A percentile compares a stretch with the other conserved stretches of the same genome.
phyloP scores from a whole-genome alignment of 2,797 vertebrate genomes.

The Parotocinclus haroldoi region DNA sequence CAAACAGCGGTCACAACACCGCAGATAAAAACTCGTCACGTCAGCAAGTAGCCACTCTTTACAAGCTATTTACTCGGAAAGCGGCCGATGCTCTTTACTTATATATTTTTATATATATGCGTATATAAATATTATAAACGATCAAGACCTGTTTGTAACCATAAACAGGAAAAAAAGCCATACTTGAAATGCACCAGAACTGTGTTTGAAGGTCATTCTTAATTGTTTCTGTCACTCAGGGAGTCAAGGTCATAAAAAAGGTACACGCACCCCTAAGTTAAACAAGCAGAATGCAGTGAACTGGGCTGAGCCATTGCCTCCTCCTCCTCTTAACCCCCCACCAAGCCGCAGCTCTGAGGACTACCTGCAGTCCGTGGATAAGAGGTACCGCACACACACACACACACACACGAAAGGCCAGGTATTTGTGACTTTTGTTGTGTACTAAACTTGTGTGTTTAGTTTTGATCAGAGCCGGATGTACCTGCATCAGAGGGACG shows the following conservation, averaged over 20 bases:
- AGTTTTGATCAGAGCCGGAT: slow-evolving; percentile 93
- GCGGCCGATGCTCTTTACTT: too few relatives aligned
- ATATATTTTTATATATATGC: too few relatives aligned
- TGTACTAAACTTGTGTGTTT: not conserved
- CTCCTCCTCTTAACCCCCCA: slow-evolving; percentile 90
- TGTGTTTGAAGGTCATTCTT: not conserved
- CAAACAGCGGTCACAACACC: too few relatives aligned
- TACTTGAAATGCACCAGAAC: too few relatives aligned
- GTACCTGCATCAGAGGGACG: slow-evolving; percentile 92
- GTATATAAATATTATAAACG: too few relatives aligned
- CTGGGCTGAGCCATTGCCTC: slow-evolving; percentile 95
- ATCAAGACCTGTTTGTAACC: slow-evolving; percentile 3
- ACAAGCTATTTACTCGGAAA: too few relatives aligned
- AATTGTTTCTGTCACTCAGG: slow-evolving; percentile 63
- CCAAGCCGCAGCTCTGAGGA: slow-evolving; percentile 77
- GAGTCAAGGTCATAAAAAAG: slow-evolving; percentile 97
- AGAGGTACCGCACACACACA: slow-evolving; percentile 73
- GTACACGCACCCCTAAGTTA: slow-evolving; percentile 85
- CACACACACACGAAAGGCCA: not conserved
- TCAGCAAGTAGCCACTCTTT: too few relatives aligned
- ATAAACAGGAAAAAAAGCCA: not conserved
- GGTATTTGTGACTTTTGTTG: not conserved
- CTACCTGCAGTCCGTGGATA: slow-evolving; percentile 82
- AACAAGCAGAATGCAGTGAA: slow-evolving; percentile 94
- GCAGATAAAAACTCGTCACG: too few relatives aligned